phyloP scores from a whole-genome alignment of 2,888 invertebrate genomes.

The Minunthozetes semirufus region DNA sequence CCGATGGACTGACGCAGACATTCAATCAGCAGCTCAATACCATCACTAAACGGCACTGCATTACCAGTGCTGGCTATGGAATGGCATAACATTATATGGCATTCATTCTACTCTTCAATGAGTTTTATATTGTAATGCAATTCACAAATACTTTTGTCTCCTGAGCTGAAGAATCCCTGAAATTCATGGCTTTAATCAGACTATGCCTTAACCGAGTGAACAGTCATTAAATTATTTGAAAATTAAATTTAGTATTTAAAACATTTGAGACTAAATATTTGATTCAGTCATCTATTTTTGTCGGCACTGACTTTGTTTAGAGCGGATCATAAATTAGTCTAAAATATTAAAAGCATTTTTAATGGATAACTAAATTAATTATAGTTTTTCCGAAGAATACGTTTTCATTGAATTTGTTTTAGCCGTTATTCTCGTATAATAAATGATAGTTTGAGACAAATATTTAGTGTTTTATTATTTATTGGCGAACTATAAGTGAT shows the following conservation, averaged over 20 bases:
- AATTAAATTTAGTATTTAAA: not conserved
- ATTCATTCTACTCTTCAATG: not conserved
- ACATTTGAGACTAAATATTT: too few species aligned
- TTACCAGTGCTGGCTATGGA: not conserved
- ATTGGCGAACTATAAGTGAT: not conserved
- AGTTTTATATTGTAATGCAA: not conserved
- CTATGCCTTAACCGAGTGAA: not conserved
- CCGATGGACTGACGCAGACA: not conserved
- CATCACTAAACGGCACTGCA: too few species aligned
- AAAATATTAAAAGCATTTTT: not conserved
- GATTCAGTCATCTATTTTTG: too few species aligned
- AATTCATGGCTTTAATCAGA: not conserved
- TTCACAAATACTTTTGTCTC: not conserved
- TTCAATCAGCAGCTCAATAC: constrained; percentile 3
- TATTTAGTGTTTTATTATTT: not conserved
- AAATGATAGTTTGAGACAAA: not conserved
- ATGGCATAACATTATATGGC: not conserved
- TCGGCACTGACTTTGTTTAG: too few species aligned
- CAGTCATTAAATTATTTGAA: not conserved
- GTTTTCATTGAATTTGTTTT: not conserved
- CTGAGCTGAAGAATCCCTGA: not conserved
- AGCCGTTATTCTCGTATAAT: not conserved
- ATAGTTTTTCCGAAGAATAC: not conserved
- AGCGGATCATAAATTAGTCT: not conserved
- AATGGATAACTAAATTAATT: not conserved